These are phyloP conservation scores for Falco columbarius DNA, from an alignment of 2,797 vertebrate species.

Conservation along the genomic window DNA sequence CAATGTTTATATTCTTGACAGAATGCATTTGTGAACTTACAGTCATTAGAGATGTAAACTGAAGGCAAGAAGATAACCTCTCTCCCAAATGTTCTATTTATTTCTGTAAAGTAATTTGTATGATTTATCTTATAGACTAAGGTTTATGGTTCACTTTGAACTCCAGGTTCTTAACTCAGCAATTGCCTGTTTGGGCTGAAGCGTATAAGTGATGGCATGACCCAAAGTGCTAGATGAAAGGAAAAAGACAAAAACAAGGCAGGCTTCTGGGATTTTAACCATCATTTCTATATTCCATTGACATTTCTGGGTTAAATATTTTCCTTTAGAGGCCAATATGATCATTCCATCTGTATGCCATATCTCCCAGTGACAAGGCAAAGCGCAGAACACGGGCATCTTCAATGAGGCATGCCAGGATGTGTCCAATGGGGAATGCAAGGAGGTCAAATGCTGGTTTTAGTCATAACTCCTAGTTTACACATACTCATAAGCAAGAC, in stretches of 20 bases:
- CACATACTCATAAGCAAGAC: background rate
- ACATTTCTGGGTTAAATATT: constrained; percentile 72
- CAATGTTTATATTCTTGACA: constrained; percentile 69
- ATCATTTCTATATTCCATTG: constrained; percentile 70
- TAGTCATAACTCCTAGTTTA: background rate
- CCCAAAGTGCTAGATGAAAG: constrained; percentile 75
- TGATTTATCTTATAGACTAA: constrained; percentile 76
- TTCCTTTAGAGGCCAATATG: constrained; percentile 62
- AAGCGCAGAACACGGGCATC: background rate
- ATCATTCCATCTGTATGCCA: constrained; percentile 35
- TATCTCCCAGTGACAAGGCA: constrained; percentile 30
- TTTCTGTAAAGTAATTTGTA: constrained; percentile 80
- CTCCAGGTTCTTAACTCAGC: constrained; percentile 76
- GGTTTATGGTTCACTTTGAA: constrained; percentile 79
- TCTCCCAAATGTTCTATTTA: constrained; percentile 75
- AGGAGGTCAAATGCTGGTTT: constrained; percentile 14
- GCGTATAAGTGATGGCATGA: constrained; percentile 75
- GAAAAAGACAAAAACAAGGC: constrained; percentile 68
- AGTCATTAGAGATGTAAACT: constrained; percentile 77
- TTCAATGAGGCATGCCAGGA: background rate
- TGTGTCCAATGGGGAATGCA: background rate
- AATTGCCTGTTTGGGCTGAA: constrained; percentile 73
- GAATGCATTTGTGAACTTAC: constrained; percentile 75
- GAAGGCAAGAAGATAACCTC: constrained; percentile 76
- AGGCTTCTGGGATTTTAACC: constrained; percentile 72